A percentile compares a stretch with the other conserved stretches of the same genome.
These are phyloP conservation scores for Virgularia gustaviana DNA, from an alignment of 92 coral and sea anemone genomes.

Conservation along the genomic window DNA sequence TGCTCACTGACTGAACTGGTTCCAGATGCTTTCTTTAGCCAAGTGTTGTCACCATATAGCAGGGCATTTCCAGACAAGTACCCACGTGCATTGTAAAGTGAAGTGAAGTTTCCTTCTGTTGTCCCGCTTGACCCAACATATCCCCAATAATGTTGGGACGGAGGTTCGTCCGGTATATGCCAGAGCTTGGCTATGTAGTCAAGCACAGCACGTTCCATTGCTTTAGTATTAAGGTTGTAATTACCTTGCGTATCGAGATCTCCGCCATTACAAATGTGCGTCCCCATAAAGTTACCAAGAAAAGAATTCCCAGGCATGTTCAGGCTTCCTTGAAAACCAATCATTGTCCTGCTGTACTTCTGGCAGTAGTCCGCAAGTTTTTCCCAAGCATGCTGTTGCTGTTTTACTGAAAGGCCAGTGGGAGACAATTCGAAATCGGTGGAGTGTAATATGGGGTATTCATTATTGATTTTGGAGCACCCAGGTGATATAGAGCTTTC, in stretches of 20 bases:
- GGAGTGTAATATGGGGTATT: neutral
- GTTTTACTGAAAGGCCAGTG: neutral
- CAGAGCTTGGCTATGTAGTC: constrained; percentile 22
- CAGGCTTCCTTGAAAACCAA: constrained; percentile 4
- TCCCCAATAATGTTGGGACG: neutral
- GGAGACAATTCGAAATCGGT: neutral
- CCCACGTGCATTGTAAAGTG: constrained; percentile 6
- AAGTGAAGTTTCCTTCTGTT: neutral
- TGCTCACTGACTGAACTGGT: neutral
- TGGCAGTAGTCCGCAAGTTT: neutral
- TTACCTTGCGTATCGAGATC: neutral
- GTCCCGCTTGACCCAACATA: neutral
- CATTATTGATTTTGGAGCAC: too few relatives aligned
- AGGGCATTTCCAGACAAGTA: constrained; percentile 6
- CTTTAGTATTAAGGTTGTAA: neutral
- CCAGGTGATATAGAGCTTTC: too few relatives aligned
- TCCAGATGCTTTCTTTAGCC: neutral
- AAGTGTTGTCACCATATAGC: neutral
- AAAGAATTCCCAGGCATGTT: neutral
- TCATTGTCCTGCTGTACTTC: neutral
- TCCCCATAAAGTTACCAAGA: neutral
- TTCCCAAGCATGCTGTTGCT: neutral
- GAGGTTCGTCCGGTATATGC: neutral
- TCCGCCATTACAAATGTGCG: neutral
- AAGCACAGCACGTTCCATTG: constrained; percentile 9